Conservation (phyloP, 1,140 invertebrate genomes). For the Akabosia matsudoensis region DNA sequence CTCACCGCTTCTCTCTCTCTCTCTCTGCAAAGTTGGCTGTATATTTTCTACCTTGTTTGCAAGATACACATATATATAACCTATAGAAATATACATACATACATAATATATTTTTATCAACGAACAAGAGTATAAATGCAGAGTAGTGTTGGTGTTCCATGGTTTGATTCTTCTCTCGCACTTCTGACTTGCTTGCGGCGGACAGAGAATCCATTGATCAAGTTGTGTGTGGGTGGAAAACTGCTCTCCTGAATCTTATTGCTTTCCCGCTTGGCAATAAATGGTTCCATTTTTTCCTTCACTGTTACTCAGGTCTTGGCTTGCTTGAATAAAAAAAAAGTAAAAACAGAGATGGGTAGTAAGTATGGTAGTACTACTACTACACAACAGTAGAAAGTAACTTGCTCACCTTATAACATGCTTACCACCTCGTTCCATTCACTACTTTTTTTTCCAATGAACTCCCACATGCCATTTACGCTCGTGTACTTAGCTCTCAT, state of each 20-base stretch:
- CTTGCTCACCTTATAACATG: too few species aligned
- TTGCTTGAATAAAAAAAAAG: too few species aligned
- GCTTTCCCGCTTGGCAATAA: constrained; percentile 22
- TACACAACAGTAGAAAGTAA: too few species aligned
- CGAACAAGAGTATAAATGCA: neutral
- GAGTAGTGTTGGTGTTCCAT: neutral
- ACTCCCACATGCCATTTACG: too few species aligned
- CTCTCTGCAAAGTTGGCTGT: neutral
- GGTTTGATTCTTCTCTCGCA: constrained; percentile 7
- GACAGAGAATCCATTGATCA: constrained; percentile 27
- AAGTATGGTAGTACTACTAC: neutral
- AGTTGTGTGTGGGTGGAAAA: constrained; percentile 24
- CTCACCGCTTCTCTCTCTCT: neutral
- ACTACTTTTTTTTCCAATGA: neutral
- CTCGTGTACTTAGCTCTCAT: too few species aligned
- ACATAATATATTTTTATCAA: too few species aligned
- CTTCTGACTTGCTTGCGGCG: constrained; percentile 20
- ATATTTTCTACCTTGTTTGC: neutral
- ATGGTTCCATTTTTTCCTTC: neutral
- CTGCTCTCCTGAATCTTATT: constrained; percentile 17
- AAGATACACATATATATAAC: too few species aligned
- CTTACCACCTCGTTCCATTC: neutral
- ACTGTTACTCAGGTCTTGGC: too few species aligned
- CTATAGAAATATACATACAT: too few species aligned
- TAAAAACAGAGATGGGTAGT: too few species aligned